Conservation (phyloP, 2,888 invertebrate genomes). For the Brachynemurus nebulosus region DNA sequence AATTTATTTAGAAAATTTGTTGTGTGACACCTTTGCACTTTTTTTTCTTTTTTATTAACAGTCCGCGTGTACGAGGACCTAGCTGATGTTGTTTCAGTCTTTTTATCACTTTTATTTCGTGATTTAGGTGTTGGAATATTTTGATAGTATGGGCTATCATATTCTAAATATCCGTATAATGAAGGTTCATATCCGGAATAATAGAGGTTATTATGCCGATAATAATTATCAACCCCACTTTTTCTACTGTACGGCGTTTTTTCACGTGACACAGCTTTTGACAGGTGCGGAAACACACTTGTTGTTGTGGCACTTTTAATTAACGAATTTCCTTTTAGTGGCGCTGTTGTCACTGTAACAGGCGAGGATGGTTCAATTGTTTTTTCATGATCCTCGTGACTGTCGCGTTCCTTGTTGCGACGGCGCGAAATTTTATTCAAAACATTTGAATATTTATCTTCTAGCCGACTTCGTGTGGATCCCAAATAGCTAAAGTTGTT, state of each 20-base stretch:
- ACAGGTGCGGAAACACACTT: slow-evolving; percentile 45
- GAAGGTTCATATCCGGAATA: slow-evolving; percentile 24
- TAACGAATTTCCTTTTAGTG: slow-evolving; percentile 33
- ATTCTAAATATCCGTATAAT: slow-evolving; percentile 28
- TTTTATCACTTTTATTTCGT: not conserved
- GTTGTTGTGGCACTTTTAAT: slow-evolving; percentile 56
- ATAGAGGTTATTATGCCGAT: not conserved
- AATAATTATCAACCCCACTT: slow-evolving; percentile 32
- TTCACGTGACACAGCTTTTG: slow-evolving; percentile 33
- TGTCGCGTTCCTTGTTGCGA: slow-evolving; percentile 35
- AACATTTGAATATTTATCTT: slow-evolving; percentile 67
- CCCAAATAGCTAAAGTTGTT: slow-evolving; percentile 29
- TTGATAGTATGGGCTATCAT: slow-evolving; percentile 21
- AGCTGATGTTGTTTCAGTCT: not conserved
- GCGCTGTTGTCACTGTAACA: slow-evolving; percentile 23
- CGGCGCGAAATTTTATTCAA: slow-evolving; percentile 53
- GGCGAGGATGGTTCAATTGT: slow-evolving; percentile 46
- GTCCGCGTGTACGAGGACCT: not conserved
- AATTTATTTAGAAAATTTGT: slow-evolving; percentile 31
- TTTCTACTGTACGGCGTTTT: slow-evolving; percentile 45
- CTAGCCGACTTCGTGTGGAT: slow-evolving; percentile 51
- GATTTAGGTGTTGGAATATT: no score
- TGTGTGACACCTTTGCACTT: slow-evolving; percentile 34
- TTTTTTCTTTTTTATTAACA: not conserved
- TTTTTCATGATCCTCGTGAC: slow-evolving; percentile 46